A percentile compares a stretch with the other conserved stretches of the same genome.
Evolutionary conservation across 2,797 vertebrate species (phyloP).

Genomic region (Tadarida brasiliensis): DNA sequence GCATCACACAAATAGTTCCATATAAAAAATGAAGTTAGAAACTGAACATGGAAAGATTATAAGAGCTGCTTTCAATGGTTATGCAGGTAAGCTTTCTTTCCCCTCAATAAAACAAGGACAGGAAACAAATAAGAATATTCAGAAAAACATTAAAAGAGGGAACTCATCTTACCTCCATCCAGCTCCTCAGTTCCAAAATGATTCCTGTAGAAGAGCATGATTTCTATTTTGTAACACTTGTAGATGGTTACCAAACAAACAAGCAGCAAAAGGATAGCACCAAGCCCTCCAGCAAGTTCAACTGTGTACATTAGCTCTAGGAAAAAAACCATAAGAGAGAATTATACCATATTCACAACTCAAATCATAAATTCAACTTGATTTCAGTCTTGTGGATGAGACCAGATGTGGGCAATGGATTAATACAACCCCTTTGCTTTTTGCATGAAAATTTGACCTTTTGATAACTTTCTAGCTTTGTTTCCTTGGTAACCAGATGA

Average conservation of each 20-base stretch:
- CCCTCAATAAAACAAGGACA: conserved; percentile 58
- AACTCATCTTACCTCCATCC: conserved; percentile 94
- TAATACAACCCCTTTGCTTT: background rate
- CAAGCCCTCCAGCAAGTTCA: conserved; percentile 98
- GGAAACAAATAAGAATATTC: conserved; percentile 47
- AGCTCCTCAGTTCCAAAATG: conserved; percentile 98
- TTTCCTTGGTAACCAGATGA: conserved; percentile 73
- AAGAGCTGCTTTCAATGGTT: conserved; percentile 24
- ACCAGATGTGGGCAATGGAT: conserved; percentile 24
- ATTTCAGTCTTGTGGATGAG: conserved; percentile 37
- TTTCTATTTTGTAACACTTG: conserved; percentile 99
- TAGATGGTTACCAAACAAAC: conserved; percentile 97
- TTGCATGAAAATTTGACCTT: conserved; percentile 61
- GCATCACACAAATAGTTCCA: background rate
- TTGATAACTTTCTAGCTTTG: conserved; percentile 53
- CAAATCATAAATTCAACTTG: conserved; percentile 38
- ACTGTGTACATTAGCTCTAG: conserved; percentile 99
- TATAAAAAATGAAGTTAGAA: conserved; percentile 56
- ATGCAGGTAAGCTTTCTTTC: conserved; percentile 34
- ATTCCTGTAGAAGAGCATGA: conserved; percentile 99
- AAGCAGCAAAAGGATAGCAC: conserved; percentile 97
- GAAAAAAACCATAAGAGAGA: conserved; percentile 85
- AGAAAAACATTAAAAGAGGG: conserved; percentile 51
- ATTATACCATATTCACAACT: conserved; percentile 75
- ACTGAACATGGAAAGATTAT: background rate